These are phyloP conservation scores for Apogon talboti DNA, from an alignment of 2,797 vertebrate genomes.

Conservation along the genomic window DNA sequence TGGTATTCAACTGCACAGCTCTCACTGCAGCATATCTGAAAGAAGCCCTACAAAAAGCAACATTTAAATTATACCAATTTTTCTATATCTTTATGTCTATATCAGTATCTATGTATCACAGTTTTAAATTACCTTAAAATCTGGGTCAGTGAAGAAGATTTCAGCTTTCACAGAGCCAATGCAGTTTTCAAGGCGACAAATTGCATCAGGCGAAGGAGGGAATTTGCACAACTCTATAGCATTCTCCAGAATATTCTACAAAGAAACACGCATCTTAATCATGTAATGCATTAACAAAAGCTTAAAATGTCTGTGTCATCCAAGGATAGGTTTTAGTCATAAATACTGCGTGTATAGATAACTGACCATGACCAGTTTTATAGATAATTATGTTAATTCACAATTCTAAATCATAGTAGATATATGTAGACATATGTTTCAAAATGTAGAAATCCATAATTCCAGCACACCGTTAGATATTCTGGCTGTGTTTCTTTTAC, in stretches of 20 bases:
- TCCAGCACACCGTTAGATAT: conserved; percentile 73
- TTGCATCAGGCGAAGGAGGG: conserved; percentile 89
- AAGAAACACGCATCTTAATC: background rate
- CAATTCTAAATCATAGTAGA: background rate
- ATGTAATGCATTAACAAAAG: too few species aligned
- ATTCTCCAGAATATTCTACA: conserved; percentile 82
- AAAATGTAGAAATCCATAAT: background rate
- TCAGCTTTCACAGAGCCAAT: conserved; percentile 84
- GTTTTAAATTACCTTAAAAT: conserved; percentile 89
- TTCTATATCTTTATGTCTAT: background rate
- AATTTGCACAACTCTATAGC: conserved; percentile 89
- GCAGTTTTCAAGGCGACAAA: conserved; percentile 89
- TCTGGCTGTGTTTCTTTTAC: conserved; percentile 87
- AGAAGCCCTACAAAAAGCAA: conserved; percentile 87
- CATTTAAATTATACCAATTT: background rate
- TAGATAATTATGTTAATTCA: too few species aligned
- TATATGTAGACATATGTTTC: background rate
- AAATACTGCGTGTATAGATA: too few species aligned
- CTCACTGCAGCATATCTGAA: conserved; percentile 89
- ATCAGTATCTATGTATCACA: background rate
- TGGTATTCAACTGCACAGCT: conserved; percentile 92
- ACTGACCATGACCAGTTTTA: too few species aligned
- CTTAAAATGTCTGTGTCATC: too few species aligned
- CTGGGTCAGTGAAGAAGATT: conserved; percentile 94
- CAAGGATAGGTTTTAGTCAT: too few species aligned